These are phyloP conservation scores for Aix galericulata DNA, from an alignment of 2,113 vertebrate species.

Conservation along the genomic window DNA sequence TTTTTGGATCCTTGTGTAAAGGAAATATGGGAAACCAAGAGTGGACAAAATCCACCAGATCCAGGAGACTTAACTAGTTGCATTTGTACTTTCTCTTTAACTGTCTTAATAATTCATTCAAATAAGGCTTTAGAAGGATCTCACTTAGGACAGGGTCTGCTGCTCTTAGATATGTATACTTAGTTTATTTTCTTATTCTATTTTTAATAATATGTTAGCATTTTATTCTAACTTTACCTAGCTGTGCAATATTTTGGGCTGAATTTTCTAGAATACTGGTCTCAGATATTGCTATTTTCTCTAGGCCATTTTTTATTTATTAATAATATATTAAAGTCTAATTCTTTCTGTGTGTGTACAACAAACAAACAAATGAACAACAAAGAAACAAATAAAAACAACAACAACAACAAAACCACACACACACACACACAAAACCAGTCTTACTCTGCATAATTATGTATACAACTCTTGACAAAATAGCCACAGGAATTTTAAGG, in stretches of 20 bases:
- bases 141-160: not conserved
- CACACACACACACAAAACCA: not conserved
- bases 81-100: not conserved
- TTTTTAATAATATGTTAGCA: not conserved
- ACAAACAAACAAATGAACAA: not conserved
- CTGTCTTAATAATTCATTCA: not conserved
- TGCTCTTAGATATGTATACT: not conserved
- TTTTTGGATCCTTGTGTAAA: not conserved
- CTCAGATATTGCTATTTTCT: not conserved
- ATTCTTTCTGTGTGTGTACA: not conserved
- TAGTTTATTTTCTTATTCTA: not conserved
- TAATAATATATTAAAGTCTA: not conserved
- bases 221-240: not conserved
- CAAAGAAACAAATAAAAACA: too few species aligned
- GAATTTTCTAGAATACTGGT: not conserved
- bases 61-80: not conserved
- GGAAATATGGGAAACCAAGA: not conserved
- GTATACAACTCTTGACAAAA: not conserved
- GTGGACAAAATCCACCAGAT: not conserved
- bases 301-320: not conserved
- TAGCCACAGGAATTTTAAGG: not conserved
- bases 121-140: not conserved
- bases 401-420: too few species aligned
- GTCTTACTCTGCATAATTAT: not conserved
- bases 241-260: not conserved